Conservation (phyloP, 1,140 invertebrate genomes). For the Ips typographus region DNA sequence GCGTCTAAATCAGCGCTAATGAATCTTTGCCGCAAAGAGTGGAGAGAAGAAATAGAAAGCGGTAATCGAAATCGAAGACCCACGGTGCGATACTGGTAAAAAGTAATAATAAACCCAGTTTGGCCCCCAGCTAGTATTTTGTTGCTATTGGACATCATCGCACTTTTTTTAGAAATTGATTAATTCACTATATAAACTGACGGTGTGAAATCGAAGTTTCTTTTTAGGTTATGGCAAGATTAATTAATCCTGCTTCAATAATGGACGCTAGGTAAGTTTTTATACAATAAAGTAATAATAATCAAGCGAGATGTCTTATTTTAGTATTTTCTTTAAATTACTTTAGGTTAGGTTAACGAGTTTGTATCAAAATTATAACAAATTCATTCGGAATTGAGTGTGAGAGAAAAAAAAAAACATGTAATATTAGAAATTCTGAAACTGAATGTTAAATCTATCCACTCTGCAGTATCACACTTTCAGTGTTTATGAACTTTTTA, state of each 20-base stretch:
- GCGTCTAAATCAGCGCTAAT: background rate
- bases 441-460: no score
- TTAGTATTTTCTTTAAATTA: no score
- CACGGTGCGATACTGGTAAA: background rate
- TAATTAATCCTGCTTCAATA: background rate
- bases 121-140: background rate
- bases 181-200: background rate
- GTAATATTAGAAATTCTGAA: no score
- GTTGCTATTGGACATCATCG: background rate
- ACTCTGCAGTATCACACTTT: no score
- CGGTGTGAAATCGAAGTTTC: conserved; percentile 3
- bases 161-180: conserved; percentile 2
- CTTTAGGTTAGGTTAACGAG: no score
- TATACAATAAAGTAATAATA: no score
- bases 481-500: no score
- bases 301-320: no score
- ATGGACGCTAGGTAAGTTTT: no score
- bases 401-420: no score
- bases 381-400: no score
- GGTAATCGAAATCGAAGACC: background rate
- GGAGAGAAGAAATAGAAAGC: background rate
- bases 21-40: background rate
- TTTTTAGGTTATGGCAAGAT: conserved; percentile 3
- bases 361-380: no score
- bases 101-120: conserved; percentile 6